A percentile compares a stretch with the other conserved stretches of the same genome.
These are phyloP conservation scores for Junco hyemalis DNA, from an alignment of 2,113 vertebrate genomes.

Conservation along the genomic window DNA sequence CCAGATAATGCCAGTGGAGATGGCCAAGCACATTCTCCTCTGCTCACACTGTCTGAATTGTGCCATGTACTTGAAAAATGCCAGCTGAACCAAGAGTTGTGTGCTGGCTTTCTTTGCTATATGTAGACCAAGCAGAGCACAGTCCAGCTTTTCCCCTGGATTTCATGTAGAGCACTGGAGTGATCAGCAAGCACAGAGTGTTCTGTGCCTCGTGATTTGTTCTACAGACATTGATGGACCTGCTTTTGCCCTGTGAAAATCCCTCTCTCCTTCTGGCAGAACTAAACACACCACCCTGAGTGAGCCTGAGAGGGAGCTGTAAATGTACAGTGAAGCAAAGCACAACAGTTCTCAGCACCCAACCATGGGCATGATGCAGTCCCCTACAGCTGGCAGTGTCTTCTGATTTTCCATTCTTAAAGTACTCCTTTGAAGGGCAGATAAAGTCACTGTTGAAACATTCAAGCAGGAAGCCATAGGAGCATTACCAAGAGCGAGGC, in stretches of 20 bases:
- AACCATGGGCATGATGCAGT: fast-evolving
- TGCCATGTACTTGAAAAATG: neutral
- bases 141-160: neutral
- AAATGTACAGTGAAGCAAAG: neutral
- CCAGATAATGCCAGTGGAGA: neutral
- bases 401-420: neutral
- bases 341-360: neutral
- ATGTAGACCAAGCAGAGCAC: neutral
- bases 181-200: no score
- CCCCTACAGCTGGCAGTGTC: neutral
- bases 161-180: fast-evolving
- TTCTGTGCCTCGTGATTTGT: neutral
- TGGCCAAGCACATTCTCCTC: neutral
- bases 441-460: neutral
- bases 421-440: neutral
- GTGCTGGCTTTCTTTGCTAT: neutral
- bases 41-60: neutral
- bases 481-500: neutral
- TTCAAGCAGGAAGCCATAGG: neutral
- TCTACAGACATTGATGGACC: neutral
- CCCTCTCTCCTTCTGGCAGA: neutral
- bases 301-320: neutral
- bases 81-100: neutral
- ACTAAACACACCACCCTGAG: neutral
- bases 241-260: neutral